These are phyloP conservation scores for Rana temporaria DNA, from an alignment of 2,113 vertebrate genomes.

Conservation along the genomic window DNA sequence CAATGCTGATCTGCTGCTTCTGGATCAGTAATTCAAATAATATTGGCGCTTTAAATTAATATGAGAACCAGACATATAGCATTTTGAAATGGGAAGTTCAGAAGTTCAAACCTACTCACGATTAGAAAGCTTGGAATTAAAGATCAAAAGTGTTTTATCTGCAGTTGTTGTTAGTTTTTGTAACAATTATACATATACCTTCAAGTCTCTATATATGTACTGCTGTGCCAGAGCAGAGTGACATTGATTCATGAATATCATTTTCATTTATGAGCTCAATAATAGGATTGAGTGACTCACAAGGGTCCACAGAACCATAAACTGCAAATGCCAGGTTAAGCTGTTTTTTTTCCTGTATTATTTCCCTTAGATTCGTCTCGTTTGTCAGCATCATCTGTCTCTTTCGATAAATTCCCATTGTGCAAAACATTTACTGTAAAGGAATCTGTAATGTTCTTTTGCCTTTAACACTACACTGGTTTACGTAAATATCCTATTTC, in stretches of 20 bases:
- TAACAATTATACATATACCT: neutral
- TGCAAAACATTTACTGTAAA: conserved; percentile 19
- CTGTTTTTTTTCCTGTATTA: neutral
- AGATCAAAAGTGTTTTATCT: neutral
- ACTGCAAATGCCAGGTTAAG: conserved; percentile 2
- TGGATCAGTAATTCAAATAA: too few species aligned
- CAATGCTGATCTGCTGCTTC: too few species aligned
- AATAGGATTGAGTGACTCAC: conserved; percentile 3
- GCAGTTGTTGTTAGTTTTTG: neutral
- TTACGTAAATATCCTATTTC: conserved; percentile 7
- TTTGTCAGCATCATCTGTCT: conserved; percentile 8
- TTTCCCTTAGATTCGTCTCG: neutral
- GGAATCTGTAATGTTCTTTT: conserved; percentile 17
- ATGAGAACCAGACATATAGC: too few species aligned
- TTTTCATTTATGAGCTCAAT: conserved; percentile 27
- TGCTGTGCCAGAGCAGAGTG: neutral
- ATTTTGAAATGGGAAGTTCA: too few species aligned
- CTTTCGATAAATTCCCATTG: neutral
- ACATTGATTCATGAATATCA: conserved; percentile 8
- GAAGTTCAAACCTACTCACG: too few species aligned
- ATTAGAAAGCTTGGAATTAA: too few species aligned
- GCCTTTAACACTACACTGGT: neutral
- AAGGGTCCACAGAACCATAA: conserved; percentile 2
- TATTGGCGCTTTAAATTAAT: too few species aligned
- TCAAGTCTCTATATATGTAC: neutral